These are phyloP conservation scores for Antheraea assamensis DNA, from an alignment of 2,888 invertebrate species.

Conservation along the genomic window DNA sequence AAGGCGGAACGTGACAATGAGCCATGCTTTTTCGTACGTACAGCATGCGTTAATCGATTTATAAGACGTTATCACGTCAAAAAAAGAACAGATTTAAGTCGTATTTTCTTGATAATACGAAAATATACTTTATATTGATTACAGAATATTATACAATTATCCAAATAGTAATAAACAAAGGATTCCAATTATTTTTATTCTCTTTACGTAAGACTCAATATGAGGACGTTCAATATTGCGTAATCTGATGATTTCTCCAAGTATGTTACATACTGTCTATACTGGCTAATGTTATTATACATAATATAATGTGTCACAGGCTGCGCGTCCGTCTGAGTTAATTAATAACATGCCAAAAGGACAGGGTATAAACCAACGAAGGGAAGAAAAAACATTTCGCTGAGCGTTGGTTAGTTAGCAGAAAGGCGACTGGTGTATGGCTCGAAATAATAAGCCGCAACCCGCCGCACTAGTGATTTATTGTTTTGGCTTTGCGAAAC, in stretches of 20 bases:
- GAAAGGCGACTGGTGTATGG: conserved; percentile 62
- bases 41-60: no score
- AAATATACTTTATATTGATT: background rate
- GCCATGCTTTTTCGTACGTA: no score
- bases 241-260: conserved; percentile 38
- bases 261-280: conserved; percentile 35
- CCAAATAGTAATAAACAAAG: background rate
- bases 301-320: conserved; percentile 48
- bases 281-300: conserved; percentile 51
- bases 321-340: conserved; percentile 58
- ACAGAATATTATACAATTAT: background rate
- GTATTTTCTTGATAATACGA: background rate
- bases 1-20: no score
- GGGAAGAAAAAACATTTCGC: conserved; percentile 63
- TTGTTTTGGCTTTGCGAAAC: conserved; percentile 76
- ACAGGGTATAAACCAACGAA: conserved; percentile 44
- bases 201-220: background rate
- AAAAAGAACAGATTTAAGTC: background rate
- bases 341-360: conserved; percentile 67
- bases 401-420: conserved; percentile 68
- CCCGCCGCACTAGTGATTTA: conserved; percentile 71
- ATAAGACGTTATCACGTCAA: no score
- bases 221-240: background rate
- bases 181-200: background rate
- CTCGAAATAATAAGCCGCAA: conserved; percentile 75